A percentile compares a stretch with the other conserved stretches of the same genome.
These are phyloP conservation scores for Scaptodrosophila latifasciaeformis DNA, from an alignment of 2,888 invertebrate species.

Conservation along the genomic window DNA sequence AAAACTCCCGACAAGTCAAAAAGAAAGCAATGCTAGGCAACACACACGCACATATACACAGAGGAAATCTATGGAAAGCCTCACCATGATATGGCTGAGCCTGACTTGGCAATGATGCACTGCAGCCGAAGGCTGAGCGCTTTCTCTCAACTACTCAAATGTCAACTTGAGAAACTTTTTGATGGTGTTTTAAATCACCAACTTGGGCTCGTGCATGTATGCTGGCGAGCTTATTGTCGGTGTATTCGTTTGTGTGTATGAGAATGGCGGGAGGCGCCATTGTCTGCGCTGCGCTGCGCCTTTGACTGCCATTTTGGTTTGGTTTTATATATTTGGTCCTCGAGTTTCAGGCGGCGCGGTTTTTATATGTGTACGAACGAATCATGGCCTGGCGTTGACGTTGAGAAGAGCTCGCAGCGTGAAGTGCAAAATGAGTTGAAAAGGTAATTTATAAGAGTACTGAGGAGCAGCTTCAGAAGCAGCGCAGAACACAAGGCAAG, in stretches of 20 bases:
- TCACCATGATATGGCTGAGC: background rate
- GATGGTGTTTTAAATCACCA: constrained; percentile 36
- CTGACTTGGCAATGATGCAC: background rate
- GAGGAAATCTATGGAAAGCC: background rate
- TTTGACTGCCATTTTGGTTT: constrained; percentile 32
- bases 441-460: constrained; percentile 52
- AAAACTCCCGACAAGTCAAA: background rate
- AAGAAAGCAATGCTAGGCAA: background rate
- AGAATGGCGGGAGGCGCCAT: background rate
- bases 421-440: constrained; percentile 44
- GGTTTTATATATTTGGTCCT: constrained; percentile 17
- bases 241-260: constrained; percentile 4
- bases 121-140: background rate
- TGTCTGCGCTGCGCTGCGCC: constrained; percentile 16
- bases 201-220: constrained; percentile 4
- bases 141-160: constrained; percentile 28
- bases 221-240: too few species aligned
- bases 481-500: background rate
- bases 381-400: constrained; percentile 21
- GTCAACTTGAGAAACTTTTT: constrained; percentile 34
- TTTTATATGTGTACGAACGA: background rate
- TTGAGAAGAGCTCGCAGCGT: constrained; percentile 29
- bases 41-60: background rate
- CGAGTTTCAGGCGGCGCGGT: background rate
- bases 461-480: constrained; percentile 9